These are phyloP conservation scores for Drosophila suboccidentalis DNA, from an alignment of 2,888 invertebrate genomes.

Conservation along the genomic window DNA sequence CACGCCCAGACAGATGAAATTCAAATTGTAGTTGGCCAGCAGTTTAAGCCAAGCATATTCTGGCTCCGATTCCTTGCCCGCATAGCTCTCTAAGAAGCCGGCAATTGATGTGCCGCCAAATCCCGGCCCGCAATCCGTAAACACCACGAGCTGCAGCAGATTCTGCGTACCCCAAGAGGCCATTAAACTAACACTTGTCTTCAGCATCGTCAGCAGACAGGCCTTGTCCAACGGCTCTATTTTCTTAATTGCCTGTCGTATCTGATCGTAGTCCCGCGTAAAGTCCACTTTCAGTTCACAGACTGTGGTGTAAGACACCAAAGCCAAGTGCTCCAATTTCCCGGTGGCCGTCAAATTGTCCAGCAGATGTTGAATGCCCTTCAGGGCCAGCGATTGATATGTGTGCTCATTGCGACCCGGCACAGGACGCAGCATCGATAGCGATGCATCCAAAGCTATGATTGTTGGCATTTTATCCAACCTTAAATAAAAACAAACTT, in stretches of 20 bases:
- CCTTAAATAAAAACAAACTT: not conserved
- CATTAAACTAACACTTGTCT: constrained; percentile 92
- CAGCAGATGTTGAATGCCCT: constrained; percentile 84
- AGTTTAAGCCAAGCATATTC: constrained; percentile 90
- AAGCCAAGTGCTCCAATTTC: constrained; percentile 83
- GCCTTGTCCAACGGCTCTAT: constrained; percentile 95
- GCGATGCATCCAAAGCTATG: constrained; percentile 84
- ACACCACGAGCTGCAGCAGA: constrained; percentile 92
- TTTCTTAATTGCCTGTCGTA: constrained; percentile 91
- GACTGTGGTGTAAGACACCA: constrained; percentile 80
- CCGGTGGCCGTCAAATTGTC: constrained; percentile 83
- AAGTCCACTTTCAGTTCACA: constrained; percentile 91
- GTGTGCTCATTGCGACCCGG: constrained; percentile 84
- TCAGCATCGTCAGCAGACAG: constrained; percentile 92
- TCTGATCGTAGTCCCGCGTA: constrained; percentile 94
- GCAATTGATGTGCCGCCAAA: constrained; percentile 87
- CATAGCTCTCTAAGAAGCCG: constrained; percentile 86
- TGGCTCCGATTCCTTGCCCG: constrained; percentile 66
- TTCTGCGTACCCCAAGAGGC: constrained; percentile 96
- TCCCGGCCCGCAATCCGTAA: constrained; percentile 92
- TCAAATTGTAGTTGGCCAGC: constrained; percentile 92
- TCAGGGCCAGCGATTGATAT: constrained; percentile 83
- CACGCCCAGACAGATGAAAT: constrained; percentile 90
- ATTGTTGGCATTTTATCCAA: constrained; percentile 83
- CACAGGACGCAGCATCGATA: constrained; percentile 84